Conservation (phyloP, 1,140 invertebrate species). For the Heliconius nattereri region DNA sequence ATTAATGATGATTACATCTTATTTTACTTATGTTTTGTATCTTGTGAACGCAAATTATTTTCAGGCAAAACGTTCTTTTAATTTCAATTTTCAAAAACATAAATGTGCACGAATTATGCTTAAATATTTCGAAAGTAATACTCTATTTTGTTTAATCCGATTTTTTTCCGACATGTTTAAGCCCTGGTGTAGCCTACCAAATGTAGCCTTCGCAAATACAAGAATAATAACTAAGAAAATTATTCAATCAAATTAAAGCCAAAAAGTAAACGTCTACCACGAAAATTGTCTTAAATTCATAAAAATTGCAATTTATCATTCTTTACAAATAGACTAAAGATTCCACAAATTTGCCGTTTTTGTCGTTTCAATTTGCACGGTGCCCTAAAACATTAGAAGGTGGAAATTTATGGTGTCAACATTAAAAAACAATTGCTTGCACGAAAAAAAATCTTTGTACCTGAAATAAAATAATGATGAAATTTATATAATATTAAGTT, state of each 20-base stretch:
- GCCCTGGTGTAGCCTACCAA: too few relatives aligned
- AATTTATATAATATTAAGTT: neutral
- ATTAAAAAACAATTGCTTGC: conserved; percentile 17
- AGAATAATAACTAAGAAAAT: neutral
- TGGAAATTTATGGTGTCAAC: conserved; percentile 16
- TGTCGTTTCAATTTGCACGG: conserved; percentile 25
- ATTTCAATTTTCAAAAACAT: too few relatives aligned
- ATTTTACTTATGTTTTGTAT: neutral
- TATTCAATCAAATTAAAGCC: neutral
- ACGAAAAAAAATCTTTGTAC: conserved; percentile 5
- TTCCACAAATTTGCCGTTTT: conserved; percentile 7
- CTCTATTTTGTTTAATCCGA: too few relatives aligned
- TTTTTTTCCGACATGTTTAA: too few relatives aligned
- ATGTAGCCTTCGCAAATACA: too few relatives aligned
- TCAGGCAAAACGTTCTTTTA: too few relatives aligned
- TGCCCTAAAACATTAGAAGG: conserved; percentile 16
- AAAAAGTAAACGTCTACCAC: neutral
- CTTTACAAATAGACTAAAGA: conserved; percentile 16
- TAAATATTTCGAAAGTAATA: too few relatives aligned
- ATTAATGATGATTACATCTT: neutral
- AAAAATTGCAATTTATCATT: conserved; percentile 7
- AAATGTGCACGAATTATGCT: too few relatives aligned
- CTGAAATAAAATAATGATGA: neutral
- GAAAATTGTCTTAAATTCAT: neutral
- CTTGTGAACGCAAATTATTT: neutral